Evolutionary conservation across 1,140 invertebrate genomes (phyloP), one percentile per base, ranked within the genome.

Genomic region (Drosophila tsacasi): DNA sequence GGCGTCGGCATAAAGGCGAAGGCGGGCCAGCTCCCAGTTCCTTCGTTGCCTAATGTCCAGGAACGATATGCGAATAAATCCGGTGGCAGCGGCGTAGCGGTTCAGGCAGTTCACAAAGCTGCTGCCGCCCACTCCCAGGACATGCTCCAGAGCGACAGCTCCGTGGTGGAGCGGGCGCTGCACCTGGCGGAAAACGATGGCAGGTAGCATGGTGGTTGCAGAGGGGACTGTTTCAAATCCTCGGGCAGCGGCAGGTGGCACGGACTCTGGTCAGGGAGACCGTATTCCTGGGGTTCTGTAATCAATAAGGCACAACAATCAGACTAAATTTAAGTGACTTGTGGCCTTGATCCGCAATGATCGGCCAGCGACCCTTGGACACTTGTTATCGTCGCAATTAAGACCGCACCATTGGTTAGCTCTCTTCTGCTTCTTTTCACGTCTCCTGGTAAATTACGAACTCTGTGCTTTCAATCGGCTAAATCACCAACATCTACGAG

Each of bases 61-160:
- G 55, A 92, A 92, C 10, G 91, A 90, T 7, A 92, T 91, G 25
- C 91, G 87, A 42, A 92, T 92, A n/a, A 92, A 92, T 2, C 91
- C 91, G 3, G 91, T 92, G n/a, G 91, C 91, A 15, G 91, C 87
- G 3, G 78, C 91, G 72, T 92, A 92, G 0, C 91, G 84, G 59
- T 92, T 92, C 0, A 92, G 73, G 32, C 91, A 92, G 61, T 92
- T 92, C 7, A 92, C 85, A 23, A 89, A 83, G 17, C 82, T 83
- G 42, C 62, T 74, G 17, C 85, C 79, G 9, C 79, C 79, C 12
- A 76, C 72, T 1, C 84, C 82, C 3, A 83, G 72, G 21, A 91
- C 82, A 47, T 90, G 79, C 59, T 92, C 87, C n/a, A 90, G 40
- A 13, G 85, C 73, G 47, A 78, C 40, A 17, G 90, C 83, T 17